Base-by-base conservation (phyloP, 1,140 invertebrate species). In the Psix sp. region DNA sequence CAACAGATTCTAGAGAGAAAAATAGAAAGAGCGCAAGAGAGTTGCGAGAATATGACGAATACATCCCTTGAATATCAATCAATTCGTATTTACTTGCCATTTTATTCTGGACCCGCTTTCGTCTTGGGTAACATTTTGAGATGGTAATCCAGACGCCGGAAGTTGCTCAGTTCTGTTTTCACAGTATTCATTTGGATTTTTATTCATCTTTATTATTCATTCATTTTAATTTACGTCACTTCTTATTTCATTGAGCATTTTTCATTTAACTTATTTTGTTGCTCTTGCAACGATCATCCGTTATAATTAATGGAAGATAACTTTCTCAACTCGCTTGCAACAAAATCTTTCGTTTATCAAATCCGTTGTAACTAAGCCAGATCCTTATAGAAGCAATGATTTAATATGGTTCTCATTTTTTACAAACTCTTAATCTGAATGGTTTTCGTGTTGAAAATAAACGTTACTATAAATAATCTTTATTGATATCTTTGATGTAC, bases 61-160 rank as follows among this genome's bases (percentile, higher is more conserved):
- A 52, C 54, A 39, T 35, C 31, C 39, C 17, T 48, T 59, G 65
- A 68, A 68, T 68, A 60, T 68, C 51, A 68, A 68, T 54, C 62
- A 56, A 66, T 52, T 21, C 38, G 15, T 35, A 59, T 54, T 48
- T 60, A 26, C 48, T 52, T 42, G 20, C 56, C 24, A 54, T 54
- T 70, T 48, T 62, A 70, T 70, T 71, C 49, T 15, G 31, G 18
- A 36, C 48, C 17, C 13, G 48, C 9, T 26, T 60, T 70, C 43
- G 26, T 46, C 42, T 56, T 36, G 17, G 38, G n/a, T n/a, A n/a
- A 60, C 48, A 46, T 56, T 60, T 33, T 29, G 21, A 60, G 17
- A 36, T 7, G 35, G 24, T 39, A 60, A 62, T 38, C 48, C 46
- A n/a, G 2, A n/a, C 24, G 26, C 46, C 36, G 18, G n/a, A 59